These are phyloP conservation scores for Ictalurus punctatus DNA, from an alignment of 2,113 vertebrate genomes.

Conservation along the genomic window DNA sequence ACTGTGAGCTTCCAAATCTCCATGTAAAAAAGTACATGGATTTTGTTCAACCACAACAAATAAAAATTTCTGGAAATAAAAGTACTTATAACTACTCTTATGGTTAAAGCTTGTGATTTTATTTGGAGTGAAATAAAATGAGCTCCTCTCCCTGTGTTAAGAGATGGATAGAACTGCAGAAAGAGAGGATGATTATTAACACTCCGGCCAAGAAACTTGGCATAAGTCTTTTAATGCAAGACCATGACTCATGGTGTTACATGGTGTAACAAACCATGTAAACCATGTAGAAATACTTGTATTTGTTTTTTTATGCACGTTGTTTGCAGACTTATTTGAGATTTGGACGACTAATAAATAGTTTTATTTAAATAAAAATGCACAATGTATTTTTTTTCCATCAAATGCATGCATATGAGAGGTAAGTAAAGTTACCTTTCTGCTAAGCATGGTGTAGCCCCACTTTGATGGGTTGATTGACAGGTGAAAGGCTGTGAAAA, in stretches of 20 bases:
- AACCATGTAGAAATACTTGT: not conserved
- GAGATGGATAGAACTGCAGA: slow-evolving; percentile 1
- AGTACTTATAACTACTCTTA: not conserved
- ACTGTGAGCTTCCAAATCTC: not conserved
- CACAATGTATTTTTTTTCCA: not conserved
- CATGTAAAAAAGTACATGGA: not conserved
- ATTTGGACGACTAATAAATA: not conserved
- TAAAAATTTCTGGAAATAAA: not conserved
- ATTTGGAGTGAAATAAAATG: slow-evolving; percentile 30
- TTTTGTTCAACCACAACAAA: not conserved
- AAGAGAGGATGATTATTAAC: not conserved
- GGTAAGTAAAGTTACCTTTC: not conserved
- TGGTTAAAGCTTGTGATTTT: slow-evolving; percentile 7
- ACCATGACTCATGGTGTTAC: not conserved
- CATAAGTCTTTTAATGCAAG: no score
- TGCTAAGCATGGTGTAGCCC: not conserved
- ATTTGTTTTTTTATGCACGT: not conserved
- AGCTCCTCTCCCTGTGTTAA: slow-evolving; percentile 3
- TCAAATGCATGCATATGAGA: not conserved
- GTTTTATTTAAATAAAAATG: not conserved
- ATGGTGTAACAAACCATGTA: not conserved
- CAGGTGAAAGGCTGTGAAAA: not conserved
- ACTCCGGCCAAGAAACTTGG: not conserved
- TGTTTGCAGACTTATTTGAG: not conserved
- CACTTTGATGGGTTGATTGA: not conserved